Base-by-base conservation (phyloP, 2,113 vertebrate species). In the Menura novaehollandiae region DNA sequence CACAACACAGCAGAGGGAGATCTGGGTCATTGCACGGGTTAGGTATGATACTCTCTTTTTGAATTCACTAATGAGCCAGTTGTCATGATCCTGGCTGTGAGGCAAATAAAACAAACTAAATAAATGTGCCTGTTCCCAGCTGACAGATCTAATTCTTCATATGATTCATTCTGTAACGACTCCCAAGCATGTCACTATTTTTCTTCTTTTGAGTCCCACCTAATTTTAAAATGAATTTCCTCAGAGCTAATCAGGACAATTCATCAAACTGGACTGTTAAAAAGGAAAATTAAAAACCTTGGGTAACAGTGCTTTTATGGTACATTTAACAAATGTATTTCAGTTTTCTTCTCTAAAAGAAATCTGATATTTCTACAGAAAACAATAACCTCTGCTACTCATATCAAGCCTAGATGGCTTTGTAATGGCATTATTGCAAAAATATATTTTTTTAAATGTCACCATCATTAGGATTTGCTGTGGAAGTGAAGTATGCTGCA, bases 261-360 rank as follows among this genome's bases (percentile, higher is more conserved):
- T 94, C 69, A 90, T 93, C 76, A 89, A 96, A 85, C 44, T 58
- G 60, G 66, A 55, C 67, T 85, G 33, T 51, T 89, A 73, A 37
- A 87, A 80, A 47, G 17, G n/a, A 79, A 94, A 95, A 95, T 80
- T 58, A 75, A 88, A 94, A 86, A 33, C 32, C 67, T 51, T 81
- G 30, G 55, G 32, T 83, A 93, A 89, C 43, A 51, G 26, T 44
- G 47, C 11, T 86, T 95, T 91, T 86, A 96, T 75, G 83, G 55
- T 77, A 95, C 82, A 96, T 96, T 95, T 94, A 96, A 90, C 87
- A 95, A 91, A 92, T 75, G n/a, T 41, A 82, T 91, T 95, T 76
- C 79, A 87, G 49, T 77, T 94, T 73, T 44, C 26, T 91, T 51
- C 59, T 55, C 56, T 72, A 67, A 76, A 92, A 85, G 27, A 92